These are phyloP conservation scores for Leistus spinibarbis DNA, from an alignment of 2,888 invertebrate genomes.

Conservation along the genomic window DNA sequence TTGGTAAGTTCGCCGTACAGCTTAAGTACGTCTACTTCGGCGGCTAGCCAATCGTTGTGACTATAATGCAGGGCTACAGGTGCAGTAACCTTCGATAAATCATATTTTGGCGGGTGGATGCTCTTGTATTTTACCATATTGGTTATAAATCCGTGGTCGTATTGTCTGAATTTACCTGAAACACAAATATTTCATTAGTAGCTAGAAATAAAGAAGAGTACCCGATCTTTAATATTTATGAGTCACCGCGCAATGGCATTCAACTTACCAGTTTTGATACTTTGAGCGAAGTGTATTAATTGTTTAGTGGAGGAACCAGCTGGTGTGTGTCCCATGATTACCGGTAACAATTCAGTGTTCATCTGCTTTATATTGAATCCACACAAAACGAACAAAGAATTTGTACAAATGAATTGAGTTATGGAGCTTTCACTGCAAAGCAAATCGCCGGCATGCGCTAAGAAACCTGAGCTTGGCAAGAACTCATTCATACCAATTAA, in stretches of 20 bases:
- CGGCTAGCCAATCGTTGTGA: slow-evolving; percentile 60
- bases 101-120: slow-evolving; percentile 57
- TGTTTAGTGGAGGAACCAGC: slow-evolving; percentile 65
- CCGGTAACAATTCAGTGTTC: slow-evolving; percentile 49
- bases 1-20: slow-evolving; percentile 56
- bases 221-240: background rate
- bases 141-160: slow-evolving; percentile 60
- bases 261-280: slow-evolving; percentile 56
- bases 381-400: slow-evolving; percentile 49
- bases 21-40: slow-evolving; percentile 57
- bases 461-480: slow-evolving; percentile 63
- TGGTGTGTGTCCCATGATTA: slow-evolving; percentile 48
- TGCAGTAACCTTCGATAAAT: slow-evolving; percentile 54
- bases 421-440: slow-evolving; percentile 23
- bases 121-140: slow-evolving; percentile 50
- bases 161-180: slow-evolving; percentile 60
- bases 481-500: slow-evolving; percentile 66
- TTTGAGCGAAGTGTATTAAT: slow-evolving; percentile 74
- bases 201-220: background rate
- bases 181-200: background rate
- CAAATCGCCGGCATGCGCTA: slow-evolving; percentile 45
- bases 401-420: slow-evolving; percentile 47
- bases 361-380: slow-evolving; percentile 51
- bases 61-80: slow-evolving; percentile 59
- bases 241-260: too few relatives aligned